These are phyloP conservation scores for Polymixis lichenea DNA, from an alignment of 2,888 invertebrate genomes.

Conservation along the genomic window DNA sequence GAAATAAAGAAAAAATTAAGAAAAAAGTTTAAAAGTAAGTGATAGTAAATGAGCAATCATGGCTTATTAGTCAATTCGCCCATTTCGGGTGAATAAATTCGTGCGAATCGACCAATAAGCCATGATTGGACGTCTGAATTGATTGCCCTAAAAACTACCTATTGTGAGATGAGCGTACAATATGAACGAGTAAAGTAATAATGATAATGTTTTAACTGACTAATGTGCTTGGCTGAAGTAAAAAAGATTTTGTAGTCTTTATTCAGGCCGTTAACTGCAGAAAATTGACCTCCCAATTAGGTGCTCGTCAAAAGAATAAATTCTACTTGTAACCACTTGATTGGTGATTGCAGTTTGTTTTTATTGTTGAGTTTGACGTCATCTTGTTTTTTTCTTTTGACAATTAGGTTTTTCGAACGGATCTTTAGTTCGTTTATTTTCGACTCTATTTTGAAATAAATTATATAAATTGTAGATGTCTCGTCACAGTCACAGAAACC, in stretches of 20 bases:
- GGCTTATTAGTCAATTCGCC: too few relatives aligned
- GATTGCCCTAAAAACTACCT: background rate
- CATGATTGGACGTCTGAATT: background rate
- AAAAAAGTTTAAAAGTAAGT: too few relatives aligned
- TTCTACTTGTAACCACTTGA: background rate
- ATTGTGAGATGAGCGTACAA: background rate
- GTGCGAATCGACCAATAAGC: too few relatives aligned
- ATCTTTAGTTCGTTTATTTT: background rate
- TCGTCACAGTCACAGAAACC: background rate
- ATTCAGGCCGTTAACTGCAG: background rate
- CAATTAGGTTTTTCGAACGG: too few relatives aligned
- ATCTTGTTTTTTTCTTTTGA: background rate
- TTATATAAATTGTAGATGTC: background rate
- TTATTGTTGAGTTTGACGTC: background rate
- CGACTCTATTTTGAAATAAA: background rate
- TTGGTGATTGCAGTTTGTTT: background rate
- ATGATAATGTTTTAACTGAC: background rate
- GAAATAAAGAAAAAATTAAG: too few relatives aligned
- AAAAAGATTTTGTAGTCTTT: background rate
- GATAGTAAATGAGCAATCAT: too few relatives aligned
- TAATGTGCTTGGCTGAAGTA: background rate
- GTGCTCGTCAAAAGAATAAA: slow-evolving; percentile 1
- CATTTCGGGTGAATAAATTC: too few relatives aligned
- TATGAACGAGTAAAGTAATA: background rate
- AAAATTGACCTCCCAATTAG: background rate